Conservation (phyloP, 2,888 invertebrate genomes). For the Melitaea athalia region DNA sequence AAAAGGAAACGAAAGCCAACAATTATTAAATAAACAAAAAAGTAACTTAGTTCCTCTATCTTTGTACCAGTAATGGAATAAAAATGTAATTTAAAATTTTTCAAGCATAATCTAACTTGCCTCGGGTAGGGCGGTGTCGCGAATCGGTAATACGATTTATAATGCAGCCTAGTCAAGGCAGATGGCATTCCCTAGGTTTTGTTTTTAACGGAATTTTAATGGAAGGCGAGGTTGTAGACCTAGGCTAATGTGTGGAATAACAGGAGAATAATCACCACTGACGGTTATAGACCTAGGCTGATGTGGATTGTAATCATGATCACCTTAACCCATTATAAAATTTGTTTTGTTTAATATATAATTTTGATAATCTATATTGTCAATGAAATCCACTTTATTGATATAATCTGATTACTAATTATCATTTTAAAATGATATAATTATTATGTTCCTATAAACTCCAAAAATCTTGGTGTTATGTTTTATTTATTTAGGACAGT, state of each 20-base stretch:
- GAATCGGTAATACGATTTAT: conserved; percentile 38
- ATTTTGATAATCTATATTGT: too few species aligned
- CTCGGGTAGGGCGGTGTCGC: conserved; percentile 29
- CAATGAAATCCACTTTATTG: too few species aligned
- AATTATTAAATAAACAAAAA: background rate
- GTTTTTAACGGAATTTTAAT: conserved; percentile 32
- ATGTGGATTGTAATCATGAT: conserved; percentile 4
- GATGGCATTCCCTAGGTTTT: conserved; percentile 32
- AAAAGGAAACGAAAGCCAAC: background rate
- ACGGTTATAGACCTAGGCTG: background rate
- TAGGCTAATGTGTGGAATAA: background rate
- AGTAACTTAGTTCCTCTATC: background rate
- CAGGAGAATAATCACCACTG: too few species aligned
- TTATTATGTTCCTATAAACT: too few species aligned
- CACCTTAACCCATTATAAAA: background rate
- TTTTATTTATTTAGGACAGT: too few species aligned
- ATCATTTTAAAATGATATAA: too few species aligned
- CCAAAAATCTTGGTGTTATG: background rate
- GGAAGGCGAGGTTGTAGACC: background rate
- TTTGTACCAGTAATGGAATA: conserved; percentile 8
- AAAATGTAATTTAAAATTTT: conserved; percentile 33
- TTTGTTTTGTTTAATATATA: background rate
- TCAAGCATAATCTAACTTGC: conserved; percentile 28
- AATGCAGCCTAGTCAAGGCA: conserved; percentile 27
- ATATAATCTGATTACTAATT: too few species aligned